Percentiles rank a stretch among this genome's conserved stretches.
phyloP scores from a whole-genome alignment of 2,797 vertebrate genomes.

The Notamacropus eugenii region DNA sequence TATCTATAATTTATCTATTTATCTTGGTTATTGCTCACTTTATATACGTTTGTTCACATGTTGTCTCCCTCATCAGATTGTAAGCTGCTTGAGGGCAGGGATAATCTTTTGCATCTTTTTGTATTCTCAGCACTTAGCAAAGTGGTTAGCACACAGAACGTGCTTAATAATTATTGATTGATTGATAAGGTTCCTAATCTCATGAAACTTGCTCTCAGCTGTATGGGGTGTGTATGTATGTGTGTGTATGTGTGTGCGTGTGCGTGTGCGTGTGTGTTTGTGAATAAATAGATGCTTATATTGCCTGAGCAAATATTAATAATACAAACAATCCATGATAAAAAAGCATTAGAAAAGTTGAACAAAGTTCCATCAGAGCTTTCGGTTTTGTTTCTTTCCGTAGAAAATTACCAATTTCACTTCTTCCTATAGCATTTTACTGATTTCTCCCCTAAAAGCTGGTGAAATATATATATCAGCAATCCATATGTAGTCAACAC shows the following conservation, averaged over 20 bases:
- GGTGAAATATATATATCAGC: slow-evolving; percentile 48
- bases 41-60: not conserved
- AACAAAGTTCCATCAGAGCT: not conserved
- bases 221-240: too few species aligned
- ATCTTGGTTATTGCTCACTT: not conserved
- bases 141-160: not conserved
- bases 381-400: slow-evolving; percentile 32
- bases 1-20: not conserved
- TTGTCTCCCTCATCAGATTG: not conserved
- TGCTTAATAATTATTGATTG: not conserved
- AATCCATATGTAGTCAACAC: slow-evolving; percentile 45
- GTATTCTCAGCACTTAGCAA: not conserved
- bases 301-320: not conserved
- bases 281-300: not conserved
- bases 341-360: not conserved
- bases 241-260: too few species aligned
- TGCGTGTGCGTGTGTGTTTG: too few species aligned
- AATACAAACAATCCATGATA: not conserved
- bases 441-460: slow-evolving; percentile 45
- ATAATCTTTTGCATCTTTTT: not conserved
- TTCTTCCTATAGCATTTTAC: slow-evolving; percentile 49
- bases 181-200: not conserved
- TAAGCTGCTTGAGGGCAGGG: not conserved
- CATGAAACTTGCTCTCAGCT: not conserved
- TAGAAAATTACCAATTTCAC: slow-evolving; percentile 45